Conservation (phyloP, 2,888 invertebrate species). For the Patella caerulea region DNA sequence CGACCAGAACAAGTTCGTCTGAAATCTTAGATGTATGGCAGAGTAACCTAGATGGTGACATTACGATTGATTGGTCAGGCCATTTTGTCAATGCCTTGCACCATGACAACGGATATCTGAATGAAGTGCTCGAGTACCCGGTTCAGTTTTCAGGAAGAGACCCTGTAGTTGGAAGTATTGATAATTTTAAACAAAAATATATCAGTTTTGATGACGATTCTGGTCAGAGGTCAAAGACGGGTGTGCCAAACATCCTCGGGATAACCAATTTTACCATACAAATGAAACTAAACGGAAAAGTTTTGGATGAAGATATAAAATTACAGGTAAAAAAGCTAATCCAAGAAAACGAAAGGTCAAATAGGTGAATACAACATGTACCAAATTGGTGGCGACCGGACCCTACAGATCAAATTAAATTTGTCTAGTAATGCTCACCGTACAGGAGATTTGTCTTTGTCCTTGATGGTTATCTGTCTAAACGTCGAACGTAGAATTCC, state of each 20-base stretch:
- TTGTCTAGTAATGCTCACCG: too few species aligned
- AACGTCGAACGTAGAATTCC: too few species aligned
- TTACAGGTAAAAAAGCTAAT: too few species aligned
- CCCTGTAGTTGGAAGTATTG: not conserved
- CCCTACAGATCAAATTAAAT: too few species aligned
- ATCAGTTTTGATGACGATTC: slow-evolving; percentile 18
- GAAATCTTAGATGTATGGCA: not conserved
- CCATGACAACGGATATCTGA: slow-evolving; percentile 33
- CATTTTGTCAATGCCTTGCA: slow-evolving; percentile 44
- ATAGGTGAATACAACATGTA: too few species aligned
- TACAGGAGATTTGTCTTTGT: too few species aligned
- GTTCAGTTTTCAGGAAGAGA: slow-evolving; percentile 26
- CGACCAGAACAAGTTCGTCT: not conserved
- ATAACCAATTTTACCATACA: not conserved
- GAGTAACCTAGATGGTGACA: not conserved
- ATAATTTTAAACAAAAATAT: not conserved
- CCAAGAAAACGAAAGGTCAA: too few species aligned
- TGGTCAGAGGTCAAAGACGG: slow-evolving; percentile 16
- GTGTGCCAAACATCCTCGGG: not conserved
- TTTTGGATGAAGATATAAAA: too few species aligned
- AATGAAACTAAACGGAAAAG: not conserved
- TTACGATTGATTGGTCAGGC: slow-evolving; percentile 38
- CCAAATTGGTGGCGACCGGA: too few species aligned
- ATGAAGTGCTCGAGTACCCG: slow-evolving; percentile 34
- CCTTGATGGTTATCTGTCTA: too few species aligned